Evolutionary conservation across 2,113 vertebrate species (phyloP).

Genomic region (Sterna hirundo): DNA sequence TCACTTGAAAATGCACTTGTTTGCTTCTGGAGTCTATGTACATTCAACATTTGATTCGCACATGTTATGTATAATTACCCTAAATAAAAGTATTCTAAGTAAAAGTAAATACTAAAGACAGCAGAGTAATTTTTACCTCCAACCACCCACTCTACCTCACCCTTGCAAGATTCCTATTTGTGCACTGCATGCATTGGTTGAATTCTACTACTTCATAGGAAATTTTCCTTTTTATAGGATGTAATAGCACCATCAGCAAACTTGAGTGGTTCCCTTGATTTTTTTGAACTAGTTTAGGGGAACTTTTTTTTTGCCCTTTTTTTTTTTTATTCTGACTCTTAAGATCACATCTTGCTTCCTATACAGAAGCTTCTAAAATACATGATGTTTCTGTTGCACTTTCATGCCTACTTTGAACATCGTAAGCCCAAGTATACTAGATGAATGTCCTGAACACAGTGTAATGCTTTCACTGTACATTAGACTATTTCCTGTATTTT

Average conservation of each 20-base stretch:
- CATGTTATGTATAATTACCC: slow-evolving; percentile 33
- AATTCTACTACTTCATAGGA: not conserved
- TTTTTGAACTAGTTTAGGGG: not conserved
- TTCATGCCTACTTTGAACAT: not conserved
- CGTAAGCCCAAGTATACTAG: not conserved
- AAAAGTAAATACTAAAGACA: not conserved
- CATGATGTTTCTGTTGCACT: not conserved
- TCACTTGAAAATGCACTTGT: slow-evolving; percentile 47
- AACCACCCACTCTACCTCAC: not conserved
- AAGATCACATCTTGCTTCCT: not conserved
- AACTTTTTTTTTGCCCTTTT: not conserved
- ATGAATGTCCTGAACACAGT: not conserved
- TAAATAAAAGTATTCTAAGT: not conserved
- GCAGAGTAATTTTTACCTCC: not conserved
- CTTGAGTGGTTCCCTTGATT: not conserved
- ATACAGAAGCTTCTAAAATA: not conserved
- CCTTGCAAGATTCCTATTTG: not conserved
- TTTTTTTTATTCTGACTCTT: not conserved
- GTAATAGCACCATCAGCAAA: not conserved
- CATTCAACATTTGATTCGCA: slow-evolving; percentile 41
- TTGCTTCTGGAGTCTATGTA: slow-evolving; percentile 27
- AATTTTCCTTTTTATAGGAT: not conserved
- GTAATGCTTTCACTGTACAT: not conserved
- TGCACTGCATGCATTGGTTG: not conserved
- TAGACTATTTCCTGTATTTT: not conserved